Evolutionary conservation across 2,113 vertebrate genomes (phyloP), one percentile per base, ranked within the genome.

Genomic region (Paracanthobrama guichenoti): DNA sequence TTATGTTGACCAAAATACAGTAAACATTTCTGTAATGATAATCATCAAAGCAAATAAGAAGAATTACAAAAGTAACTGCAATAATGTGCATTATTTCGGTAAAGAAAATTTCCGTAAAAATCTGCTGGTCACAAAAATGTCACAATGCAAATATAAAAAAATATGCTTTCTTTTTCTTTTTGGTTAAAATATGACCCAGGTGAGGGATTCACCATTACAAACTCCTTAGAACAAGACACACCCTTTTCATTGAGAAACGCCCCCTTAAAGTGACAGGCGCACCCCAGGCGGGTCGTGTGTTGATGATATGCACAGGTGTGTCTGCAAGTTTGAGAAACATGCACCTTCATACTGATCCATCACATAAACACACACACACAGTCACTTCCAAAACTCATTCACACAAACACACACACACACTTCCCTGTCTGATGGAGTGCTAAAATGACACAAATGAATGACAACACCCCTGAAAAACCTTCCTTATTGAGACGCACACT

Each of bases 381-480:
- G 6, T 75, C 76, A 84, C 75, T 44, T 24, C 18, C 46, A 50
- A 71, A 50, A 5, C 22, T 26, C 28, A 73, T 22, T 62, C 60
- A 78, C 50, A 83, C 20, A 79, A 5, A 86, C 46, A 80, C 48
- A 64, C n/a, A 64, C n/a, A 74, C 55, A 87, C 53, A 82, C 74
- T 74, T 92, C 78, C 73, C 83, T 87, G 86, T 85, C 31, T 85
- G 73, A 72, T 64, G 81, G 64, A 72, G 66, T 79, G 71, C 77
- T 81, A 60, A 50, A 79, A 50, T 46, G 48, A 50, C 71, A 76
- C 31, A 35, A 91, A 88, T 88, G 74, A 88, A 89, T 88, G 85
- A 90, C 86, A 90, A 89, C 87, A 93, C 94, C 92, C 93, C 92
- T 94, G 93, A 94, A 92, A 93, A 92, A 91, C 91, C 92, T 93